Base-by-base conservation (phyloP, 1,140 invertebrate genomes). In the Protaetia brevitarsis region DNA sequence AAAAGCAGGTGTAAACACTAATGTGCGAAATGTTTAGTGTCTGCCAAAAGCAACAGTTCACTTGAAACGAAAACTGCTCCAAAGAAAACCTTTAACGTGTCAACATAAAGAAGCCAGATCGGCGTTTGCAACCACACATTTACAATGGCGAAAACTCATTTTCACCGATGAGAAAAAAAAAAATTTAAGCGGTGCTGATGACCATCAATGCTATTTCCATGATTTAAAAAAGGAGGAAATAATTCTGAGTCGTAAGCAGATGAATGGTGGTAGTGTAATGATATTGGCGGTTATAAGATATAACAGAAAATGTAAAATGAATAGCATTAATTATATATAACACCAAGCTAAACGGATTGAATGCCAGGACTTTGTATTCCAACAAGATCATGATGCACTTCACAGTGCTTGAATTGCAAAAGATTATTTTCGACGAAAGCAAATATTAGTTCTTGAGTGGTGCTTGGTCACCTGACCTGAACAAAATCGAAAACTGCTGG, bases 151-250 rank as follows among this genome's bases (percentile, higher is more conserved):
- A 16, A 68, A 16, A 37, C 72, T 79, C 29, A 65, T 78, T 28
- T 78, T 78, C 64, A 76, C 74, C n/a, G 78, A 79, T 41, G 78
- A 79, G 63, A 75, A 76, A 3, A 77, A 75, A 65, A 79, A 79
- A 34, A 78, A 78, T 69, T 66, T 80, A 66, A 76, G 78, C 19
- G 78, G 78, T 8, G 78, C 76, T 4, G 76, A 79, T 65, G 78
- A 76, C 3, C 79, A 77, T 69, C 73, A 76, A 37, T 76, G 75
- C 36, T 79, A 79, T 64, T 79, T 73, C 59, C 78, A 79, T 67
- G 78, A 78, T 71, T 70, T 79, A 65, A 71, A 77, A 64, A 79
- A 79, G 57, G 77, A 79, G 56, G 56, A 67, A 56, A 29, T 30
- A 34, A 29, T 58, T 30, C n/a, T 62, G 27, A 36, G 59, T 58